Evolutionary conservation across 2,888 invertebrate species (phyloP), one percentile per base, ranked within the genome.

Genomic region (Camptogramma bilineatum): DNA sequence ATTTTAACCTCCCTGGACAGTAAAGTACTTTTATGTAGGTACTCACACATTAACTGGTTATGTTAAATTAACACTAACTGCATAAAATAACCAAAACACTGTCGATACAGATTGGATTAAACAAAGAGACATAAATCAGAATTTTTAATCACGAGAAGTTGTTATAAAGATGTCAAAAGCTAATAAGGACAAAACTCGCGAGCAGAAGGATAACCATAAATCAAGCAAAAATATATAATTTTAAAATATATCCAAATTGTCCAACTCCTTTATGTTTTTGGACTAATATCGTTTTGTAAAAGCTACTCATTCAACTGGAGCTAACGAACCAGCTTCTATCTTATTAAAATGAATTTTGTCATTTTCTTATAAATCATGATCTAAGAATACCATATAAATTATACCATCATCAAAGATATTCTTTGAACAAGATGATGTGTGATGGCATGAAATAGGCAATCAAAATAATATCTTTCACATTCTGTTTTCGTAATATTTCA

Each of bases 291-390:
- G 47, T 64, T 64, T 64, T 59, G 31, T 52, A 50, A n/a, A 56
- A 52, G 61, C 61, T 56, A 62, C 64, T 55, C 57, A 69, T 69
- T 52, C 24, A 52, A 62, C 62, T 34, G 39, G 62, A 52, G 46
- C 52, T 42, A 57, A 57, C 31, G 50, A 63, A 63, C 47, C 31
- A 16, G 17, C 31, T 51, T 51, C 13, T 48, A 39, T 18, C 21
- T 39, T 34, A 34, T 4, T 24, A 24, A 24, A 28, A 28, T n/a
- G 4, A 39, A 13, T 39, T 13, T 39, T 39, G 34, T 13, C 34
- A 39, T 39, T 34, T 34, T 39, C 34, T 28, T 28, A 28, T 28
- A 39, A 39, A 39, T 39, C 34, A 39, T 10, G 13, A 13, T 39
- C 2, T 4, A 13, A 3, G 34, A 39, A 28, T 8, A n/a, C n/a